Percentiles rank a stretch among this genome's conserved stretches.
Evolutionary conservation across 2,113 vertebrate species (phyloP).

Genomic region (Shinisaurus crocodilurus): DNA sequence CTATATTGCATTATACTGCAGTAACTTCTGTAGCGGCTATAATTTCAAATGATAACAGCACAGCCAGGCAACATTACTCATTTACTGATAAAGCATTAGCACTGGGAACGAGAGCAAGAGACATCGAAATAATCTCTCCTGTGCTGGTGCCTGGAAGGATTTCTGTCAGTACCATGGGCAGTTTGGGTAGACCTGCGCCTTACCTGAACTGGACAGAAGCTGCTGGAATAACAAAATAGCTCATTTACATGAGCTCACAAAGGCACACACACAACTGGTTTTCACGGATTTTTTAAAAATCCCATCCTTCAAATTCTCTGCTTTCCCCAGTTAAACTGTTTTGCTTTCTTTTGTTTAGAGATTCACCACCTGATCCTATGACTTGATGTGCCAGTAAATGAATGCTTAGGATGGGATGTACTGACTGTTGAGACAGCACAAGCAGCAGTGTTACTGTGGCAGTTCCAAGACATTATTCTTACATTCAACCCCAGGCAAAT

Average conservation of each 20-base stretch:
- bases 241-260: neutral
- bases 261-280: neutral
- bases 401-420: neutral
- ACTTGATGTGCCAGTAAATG: neutral
- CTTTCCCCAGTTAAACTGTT: neutral
- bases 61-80: conserved; percentile 6
- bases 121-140: conserved; percentile 16
- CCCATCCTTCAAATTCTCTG: neutral
- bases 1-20: neutral
- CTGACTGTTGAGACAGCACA: neutral
- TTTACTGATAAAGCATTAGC: neutral
- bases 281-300: neutral
- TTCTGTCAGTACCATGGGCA: neutral
- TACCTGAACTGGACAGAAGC: neutral
- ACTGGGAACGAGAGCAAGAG: neutral
- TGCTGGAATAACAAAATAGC: neutral
- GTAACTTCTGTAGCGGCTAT: neutral
- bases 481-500: neutral
- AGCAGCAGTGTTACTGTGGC: neutral
- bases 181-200: neutral
- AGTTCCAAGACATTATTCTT: neutral
- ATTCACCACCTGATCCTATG: neutral
- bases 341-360: neutral
- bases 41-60: conserved; percentile 15
- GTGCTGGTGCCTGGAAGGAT: neutral